Evolutionary conservation across 2,797 vertebrate genomes (phyloP).

Genomic region (Hapalemur alaotrensis): DNA sequence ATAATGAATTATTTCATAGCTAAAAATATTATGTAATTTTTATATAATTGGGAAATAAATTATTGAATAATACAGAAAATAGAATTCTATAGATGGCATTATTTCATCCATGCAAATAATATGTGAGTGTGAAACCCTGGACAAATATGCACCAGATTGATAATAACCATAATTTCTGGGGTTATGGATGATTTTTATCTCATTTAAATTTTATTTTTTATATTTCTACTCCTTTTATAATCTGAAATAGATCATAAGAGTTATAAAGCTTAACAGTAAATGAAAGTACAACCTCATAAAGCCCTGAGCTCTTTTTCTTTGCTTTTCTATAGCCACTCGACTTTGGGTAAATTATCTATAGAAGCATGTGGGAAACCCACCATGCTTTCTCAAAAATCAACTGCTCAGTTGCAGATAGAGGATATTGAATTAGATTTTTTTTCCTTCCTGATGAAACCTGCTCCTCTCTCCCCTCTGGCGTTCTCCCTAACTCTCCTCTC

Average conservation of each 20-base stretch:
- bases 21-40: neutral
- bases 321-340: neutral
- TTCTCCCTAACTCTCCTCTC: neutral
- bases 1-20: neutral
- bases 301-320: neutral
- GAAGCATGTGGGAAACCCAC: neutral
- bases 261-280: neutral
- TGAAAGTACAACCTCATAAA: neutral
- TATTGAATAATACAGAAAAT: neutral
- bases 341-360: neutral
- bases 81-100: neutral
- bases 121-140: neutral
- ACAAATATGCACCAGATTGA: neutral
- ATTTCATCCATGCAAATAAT: neutral
- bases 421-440: neutral
- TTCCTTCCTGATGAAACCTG: neutral
- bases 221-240: neutral
- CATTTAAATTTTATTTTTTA: neutral
- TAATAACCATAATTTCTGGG: neutral
- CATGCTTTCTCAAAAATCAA: neutral
- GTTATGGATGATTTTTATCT: neutral
- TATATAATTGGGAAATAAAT: neutral
- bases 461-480: neutral
- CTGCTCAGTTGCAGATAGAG: neutral
- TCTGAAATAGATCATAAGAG: neutral